phyloP scores from a whole-genome alignment of 2,797 vertebrate species.

The Acrossocheilus fasciatus region DNA sequence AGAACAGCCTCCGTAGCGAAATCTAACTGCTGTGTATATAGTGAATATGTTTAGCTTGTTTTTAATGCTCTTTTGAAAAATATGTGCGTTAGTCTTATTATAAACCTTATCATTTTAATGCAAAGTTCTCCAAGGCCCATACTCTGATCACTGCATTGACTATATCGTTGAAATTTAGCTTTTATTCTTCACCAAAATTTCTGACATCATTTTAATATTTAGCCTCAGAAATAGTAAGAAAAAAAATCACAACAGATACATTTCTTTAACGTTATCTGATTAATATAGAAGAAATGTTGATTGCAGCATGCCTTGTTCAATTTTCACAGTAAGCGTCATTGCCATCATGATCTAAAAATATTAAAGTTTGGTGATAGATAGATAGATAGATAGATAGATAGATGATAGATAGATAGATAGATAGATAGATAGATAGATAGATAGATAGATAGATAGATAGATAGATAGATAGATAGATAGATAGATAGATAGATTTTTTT shows the following conservation, averaged over 20 bases:
- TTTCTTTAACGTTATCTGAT: background rate
- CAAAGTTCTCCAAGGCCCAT: background rate
- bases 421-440: too few species aligned
- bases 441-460: too few species aligned
- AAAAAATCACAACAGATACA: background rate
- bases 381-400: too few species aligned
- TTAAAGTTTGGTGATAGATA: too few species aligned
- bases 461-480: too few species aligned
- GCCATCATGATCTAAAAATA: too few species aligned
- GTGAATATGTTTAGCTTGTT: background rate
- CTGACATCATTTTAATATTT: background rate
- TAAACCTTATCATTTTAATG: background rate
- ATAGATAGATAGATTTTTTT: too few species aligned
- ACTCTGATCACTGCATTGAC: background rate
- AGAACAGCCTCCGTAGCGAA: background rate
- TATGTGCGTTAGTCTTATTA: background rate
- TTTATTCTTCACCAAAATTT: background rate
- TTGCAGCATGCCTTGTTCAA: background rate
- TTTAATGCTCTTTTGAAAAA: background rate
- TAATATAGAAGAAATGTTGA: background rate
- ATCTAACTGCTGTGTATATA: background rate
- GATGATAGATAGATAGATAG: too few species aligned
- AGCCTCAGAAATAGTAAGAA: background rate
- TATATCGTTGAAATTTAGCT: background rate
- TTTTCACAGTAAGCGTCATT: background rate